Percentiles rank a stretch among this genome's conserved stretches.
Conservation (phyloP, 2,797 vertebrate species). For the Paratrypauchen microcephalus region DNA sequence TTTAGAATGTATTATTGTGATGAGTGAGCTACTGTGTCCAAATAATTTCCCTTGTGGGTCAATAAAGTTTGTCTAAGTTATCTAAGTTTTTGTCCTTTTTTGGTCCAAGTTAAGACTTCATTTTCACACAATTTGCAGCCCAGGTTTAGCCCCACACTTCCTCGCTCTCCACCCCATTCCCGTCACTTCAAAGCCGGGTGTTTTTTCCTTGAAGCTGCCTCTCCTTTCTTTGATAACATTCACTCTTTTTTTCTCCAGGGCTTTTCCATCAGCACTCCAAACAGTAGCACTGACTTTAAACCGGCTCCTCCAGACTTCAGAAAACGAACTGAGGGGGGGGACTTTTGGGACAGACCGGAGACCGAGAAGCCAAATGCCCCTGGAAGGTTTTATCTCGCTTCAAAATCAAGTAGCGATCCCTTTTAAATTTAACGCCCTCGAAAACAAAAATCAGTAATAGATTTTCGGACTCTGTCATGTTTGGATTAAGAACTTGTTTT, state of each 20-base stretch:
- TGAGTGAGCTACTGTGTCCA: too few species aligned
- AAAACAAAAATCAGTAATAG: background rate
- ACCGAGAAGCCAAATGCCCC: background rate
- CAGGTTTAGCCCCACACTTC: background rate
- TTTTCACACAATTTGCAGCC: background rate
- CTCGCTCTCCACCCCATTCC: background rate
- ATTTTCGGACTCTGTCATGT: background rate
- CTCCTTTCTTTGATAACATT: conserved; percentile 12
- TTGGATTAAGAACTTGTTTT: background rate
- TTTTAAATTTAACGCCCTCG: background rate
- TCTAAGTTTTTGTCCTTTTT: background rate
- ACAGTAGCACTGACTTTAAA: conserved; percentile 4
- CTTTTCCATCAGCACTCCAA: conserved; percentile 1
- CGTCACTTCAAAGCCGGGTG: background rate
- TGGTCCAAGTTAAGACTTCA: background rate
- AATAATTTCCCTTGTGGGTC: too few species aligned
- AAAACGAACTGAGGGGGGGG: background rate
- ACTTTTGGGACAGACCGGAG: background rate
- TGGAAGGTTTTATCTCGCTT: background rate
- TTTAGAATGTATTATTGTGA: too few species aligned
- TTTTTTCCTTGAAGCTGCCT: conserved; percentile 6
- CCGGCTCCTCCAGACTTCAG: conserved; percentile 8
- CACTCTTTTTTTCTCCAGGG: background rate
- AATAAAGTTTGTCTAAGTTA: too few species aligned
- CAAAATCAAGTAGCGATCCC: background rate